Conservation (phyloP, 1,140 invertebrate species). For the Anagrus nilaparvatae region DNA sequence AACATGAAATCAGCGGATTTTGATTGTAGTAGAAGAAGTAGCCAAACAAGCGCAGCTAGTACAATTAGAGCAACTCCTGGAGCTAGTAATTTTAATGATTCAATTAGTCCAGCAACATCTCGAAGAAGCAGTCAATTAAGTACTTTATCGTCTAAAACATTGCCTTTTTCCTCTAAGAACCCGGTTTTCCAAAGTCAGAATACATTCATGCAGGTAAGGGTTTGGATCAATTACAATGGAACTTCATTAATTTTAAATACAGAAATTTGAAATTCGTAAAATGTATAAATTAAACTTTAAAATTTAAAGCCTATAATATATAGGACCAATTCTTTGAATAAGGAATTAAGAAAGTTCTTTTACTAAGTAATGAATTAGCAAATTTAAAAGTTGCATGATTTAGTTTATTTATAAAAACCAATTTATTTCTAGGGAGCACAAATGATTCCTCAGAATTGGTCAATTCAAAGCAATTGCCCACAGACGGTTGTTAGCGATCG, state of each 20-base stretch:
- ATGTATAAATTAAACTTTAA: no score
- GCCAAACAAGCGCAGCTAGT: slow-evolving; percentile 51
- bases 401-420: no score
- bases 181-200: slow-evolving; percentile 46
- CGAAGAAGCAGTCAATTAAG: slow-evolving; percentile 63
- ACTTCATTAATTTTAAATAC: background rate
- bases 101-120: slow-evolving; percentile 76
- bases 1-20: slow-evolving; percentile 71
- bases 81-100: slow-evolving; percentile 79
- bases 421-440: slow-evolving; percentile 28
- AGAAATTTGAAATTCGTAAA: no score
- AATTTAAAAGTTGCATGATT: no score
- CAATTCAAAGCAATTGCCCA: slow-evolving; percentile 27
- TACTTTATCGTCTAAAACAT: slow-evolving; percentile 36
- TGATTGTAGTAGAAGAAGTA: slow-evolving; percentile 71
- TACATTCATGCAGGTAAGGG: slow-evolving; percentile 38
- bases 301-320: no score
- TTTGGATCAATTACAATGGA: no score
- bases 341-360: no score
- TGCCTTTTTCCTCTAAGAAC: slow-evolving; percentile 48
- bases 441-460: slow-evolving; percentile 29
- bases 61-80: slow-evolving; percentile 35
- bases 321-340: no score
- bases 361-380: no score
- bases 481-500: slow-evolving; percentile 37